Conservation (phyloP, 2,888 invertebrate species). For the Microplitis manilae region DNA sequence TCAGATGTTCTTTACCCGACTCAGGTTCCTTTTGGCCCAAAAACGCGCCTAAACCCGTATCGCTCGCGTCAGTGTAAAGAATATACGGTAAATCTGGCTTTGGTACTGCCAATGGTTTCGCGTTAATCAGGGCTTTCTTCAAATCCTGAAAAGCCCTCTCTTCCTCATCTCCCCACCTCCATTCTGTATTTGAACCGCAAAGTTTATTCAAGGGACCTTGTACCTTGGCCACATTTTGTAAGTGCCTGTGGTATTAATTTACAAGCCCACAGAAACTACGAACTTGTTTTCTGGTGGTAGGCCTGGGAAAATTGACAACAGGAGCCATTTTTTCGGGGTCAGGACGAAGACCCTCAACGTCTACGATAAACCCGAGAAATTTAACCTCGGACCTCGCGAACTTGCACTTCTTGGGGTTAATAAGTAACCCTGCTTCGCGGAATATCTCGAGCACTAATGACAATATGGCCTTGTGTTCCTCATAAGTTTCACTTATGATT, state of each 20-base stretch:
- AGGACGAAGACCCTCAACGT: conserved; percentile 34
- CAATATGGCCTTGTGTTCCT: no score
- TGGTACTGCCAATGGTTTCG: neutral
- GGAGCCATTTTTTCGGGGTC: conserved; percentile 39
- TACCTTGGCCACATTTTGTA: neutral
- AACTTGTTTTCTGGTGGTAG: conserved; percentile 33
- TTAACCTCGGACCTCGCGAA: no score
- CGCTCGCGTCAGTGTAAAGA: no score
- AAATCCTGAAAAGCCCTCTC: conserved; percentile 18
- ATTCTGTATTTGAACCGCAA: neutral
- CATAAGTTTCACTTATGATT: neutral
- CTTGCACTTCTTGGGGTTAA: no score
- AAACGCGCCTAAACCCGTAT: no score
- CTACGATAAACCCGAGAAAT: neutral
- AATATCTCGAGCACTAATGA: no score
- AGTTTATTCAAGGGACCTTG: neutral
- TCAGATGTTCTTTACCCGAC: no score
- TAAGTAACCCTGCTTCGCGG: no score
- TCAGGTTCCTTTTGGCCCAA: no score
- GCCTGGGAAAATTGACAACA: conserved; percentile 5
- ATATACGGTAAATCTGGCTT: no score
- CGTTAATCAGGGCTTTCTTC: neutral
- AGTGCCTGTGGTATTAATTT: conserved; percentile 41
- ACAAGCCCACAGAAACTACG: conserved; percentile 39
- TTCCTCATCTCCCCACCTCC: conserved; percentile 13